Percentiles rank a stretch among this genome's conserved stretches.
These are phyloP conservation scores for Augochlorella aurata DNA, from an alignment of 2,888 invertebrate species.

Conservation along the genomic window DNA sequence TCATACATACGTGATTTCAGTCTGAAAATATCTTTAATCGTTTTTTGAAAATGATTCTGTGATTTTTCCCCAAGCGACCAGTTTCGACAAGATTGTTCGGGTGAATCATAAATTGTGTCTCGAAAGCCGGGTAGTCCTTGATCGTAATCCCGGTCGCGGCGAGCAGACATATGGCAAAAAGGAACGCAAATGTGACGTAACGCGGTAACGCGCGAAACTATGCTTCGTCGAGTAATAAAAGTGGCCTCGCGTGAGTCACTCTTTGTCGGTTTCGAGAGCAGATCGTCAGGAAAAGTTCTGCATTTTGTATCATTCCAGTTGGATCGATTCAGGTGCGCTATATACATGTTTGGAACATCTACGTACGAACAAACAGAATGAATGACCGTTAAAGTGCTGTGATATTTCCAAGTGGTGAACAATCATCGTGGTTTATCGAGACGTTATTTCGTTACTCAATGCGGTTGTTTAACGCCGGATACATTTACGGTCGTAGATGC, in stretches of 20 bases:
- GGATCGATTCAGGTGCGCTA: not conserved
- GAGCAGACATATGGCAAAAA: conserved; percentile 37
- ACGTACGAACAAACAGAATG: too few relatives aligned
- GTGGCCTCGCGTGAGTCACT: conserved; percentile 54
- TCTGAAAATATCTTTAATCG: too few relatives aligned
- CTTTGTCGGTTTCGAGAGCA: conserved; percentile 49
- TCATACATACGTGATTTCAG: too few relatives aligned
- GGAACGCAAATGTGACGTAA: conserved; percentile 49
- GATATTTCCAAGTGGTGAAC: not conserved
- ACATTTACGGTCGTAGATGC: not conserved
- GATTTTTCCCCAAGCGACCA: conserved; percentile 4
- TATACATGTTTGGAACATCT: conserved; percentile 1
- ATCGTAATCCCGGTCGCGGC: conserved; percentile 28
- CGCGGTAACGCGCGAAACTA: conserved; percentile 30
- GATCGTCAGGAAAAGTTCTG: conserved; percentile 46
- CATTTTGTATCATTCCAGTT: conserved; percentile 25
- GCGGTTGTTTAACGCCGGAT: too few relatives aligned
- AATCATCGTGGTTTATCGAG: not conserved
- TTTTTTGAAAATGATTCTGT: not conserved
- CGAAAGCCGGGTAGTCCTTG: conserved; percentile 29
- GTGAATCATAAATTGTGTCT: conserved; percentile 17
- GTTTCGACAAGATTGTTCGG: conserved; percentile 28
- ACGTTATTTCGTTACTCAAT: too few relatives aligned
- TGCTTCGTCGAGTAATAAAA: conserved; percentile 54
- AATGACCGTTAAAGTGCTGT: not conserved